Evolutionary conservation across 2,797 vertebrate genomes (phyloP).

Genomic region (Mormyrops boulengeri): DNA sequence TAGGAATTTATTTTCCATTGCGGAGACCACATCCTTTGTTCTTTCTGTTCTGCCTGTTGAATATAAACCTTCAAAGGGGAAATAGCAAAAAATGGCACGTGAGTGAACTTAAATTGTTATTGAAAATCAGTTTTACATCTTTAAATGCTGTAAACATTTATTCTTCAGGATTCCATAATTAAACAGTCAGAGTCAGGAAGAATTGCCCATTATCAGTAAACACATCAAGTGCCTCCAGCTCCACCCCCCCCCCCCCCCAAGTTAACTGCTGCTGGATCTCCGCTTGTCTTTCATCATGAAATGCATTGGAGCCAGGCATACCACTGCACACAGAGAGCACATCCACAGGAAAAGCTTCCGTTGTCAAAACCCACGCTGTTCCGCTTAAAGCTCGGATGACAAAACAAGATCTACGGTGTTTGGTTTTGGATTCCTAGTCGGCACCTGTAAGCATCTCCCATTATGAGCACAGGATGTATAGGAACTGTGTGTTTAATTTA

Average conservation of each 20-base stretch:
- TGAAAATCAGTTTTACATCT: slow-evolving; percentile 16
- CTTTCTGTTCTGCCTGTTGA: slow-evolving; percentile 48
- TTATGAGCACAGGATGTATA: neutral
- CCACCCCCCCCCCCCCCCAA: neutral
- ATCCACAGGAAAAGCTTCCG: neutral
- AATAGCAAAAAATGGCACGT: neutral
- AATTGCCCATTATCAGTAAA: neutral
- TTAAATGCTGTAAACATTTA: slow-evolving; percentile 9
- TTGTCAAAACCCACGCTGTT: neutral
- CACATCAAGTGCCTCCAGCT: neutral
- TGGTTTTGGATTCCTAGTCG: neutral
- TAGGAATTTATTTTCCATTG: neutral
- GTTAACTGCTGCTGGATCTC: neutral
- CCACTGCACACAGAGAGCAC: neutral
- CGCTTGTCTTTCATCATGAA: slow-evolving; percentile 10
- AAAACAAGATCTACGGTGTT: neutral
- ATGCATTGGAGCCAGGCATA: neutral
- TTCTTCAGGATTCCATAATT: slow-evolving; percentile 7
- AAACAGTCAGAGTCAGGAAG: slow-evolving; percentile 1
- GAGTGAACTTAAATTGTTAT: neutral
- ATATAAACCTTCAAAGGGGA: slow-evolving; percentile 20
- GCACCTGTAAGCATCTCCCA: neutral
- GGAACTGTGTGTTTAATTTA: slow-evolving; percentile 20
- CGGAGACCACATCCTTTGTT: slow-evolving; percentile 19
- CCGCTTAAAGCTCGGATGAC: neutral